phyloP scores from a whole-genome alignment of 2,888 invertebrate species.

The Hoplodrina ambigua region DNA sequence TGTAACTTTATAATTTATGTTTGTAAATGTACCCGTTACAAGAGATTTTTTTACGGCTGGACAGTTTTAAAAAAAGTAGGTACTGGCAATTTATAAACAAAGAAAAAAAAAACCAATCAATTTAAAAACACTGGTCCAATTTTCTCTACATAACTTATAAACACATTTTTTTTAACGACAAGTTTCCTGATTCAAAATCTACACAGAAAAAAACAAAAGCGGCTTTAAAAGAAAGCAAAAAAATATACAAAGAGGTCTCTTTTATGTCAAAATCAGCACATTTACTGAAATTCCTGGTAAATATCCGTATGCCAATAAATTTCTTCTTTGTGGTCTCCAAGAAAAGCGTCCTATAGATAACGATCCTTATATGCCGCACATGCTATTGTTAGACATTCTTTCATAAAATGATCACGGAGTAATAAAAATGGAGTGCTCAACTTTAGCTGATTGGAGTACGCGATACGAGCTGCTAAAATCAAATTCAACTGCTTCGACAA shows the following conservation, averaged over 20 bases:
- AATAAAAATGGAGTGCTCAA: conserved; percentile 13
- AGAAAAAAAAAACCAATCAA: no score
- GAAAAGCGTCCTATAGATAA: conserved; percentile 48
- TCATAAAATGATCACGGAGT: conserved; percentile 18
- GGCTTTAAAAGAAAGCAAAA: not conserved
- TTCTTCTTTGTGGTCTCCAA: conserved; percentile 35
- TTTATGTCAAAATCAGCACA: conserved; percentile 23
- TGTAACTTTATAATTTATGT: no score
- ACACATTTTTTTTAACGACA: no score
- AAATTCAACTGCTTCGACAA: not conserved
- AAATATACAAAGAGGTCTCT: not conserved
- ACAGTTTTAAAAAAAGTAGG: no score
- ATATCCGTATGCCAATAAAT: conserved; percentile 48
- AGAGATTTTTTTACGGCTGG: no score
- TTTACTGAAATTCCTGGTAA: conserved; percentile 43
- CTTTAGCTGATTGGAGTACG: not conserved
- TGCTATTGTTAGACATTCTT: conserved; percentile 50
- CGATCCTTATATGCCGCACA: conserved; percentile 37
- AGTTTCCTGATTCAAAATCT: no score
- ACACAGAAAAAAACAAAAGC: not conserved
- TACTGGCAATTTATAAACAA: no score
- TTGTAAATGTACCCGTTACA: no score
- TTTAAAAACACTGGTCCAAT: no score
- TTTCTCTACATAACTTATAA: no score
- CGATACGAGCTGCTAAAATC: not conserved